A percentile compares a stretch with the other conserved stretches of the same genome.
These are phyloP conservation scores for Lasioglossum morio DNA, from an alignment of 2,888 invertebrate genomes.

Conservation along the genomic window DNA sequence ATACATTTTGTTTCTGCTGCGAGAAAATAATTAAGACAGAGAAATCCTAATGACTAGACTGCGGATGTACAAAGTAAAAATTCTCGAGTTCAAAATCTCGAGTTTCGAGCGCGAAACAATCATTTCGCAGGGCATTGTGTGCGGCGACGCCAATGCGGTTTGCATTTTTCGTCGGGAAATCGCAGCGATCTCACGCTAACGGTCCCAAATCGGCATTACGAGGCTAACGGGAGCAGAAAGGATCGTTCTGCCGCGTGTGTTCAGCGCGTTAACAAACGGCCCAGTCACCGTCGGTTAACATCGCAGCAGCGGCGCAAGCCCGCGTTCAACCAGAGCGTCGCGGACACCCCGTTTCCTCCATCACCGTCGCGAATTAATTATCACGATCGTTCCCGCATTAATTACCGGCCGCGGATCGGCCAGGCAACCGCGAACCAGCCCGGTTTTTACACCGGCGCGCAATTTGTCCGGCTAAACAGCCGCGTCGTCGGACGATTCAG, in stretches of 20 bases:
- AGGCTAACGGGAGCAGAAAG: constrained; percentile 73
- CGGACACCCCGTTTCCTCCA: constrained; percentile 56
- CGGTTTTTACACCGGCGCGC: constrained; percentile 17
- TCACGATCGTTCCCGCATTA: constrained; percentile 49
- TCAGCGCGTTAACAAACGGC: constrained; percentile 61
- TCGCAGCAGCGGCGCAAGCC: constrained; percentile 42
- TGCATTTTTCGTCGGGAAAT: neutral
- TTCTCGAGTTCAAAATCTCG: too few species aligned
- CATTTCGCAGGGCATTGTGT: neutral
- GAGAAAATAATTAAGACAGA: too few species aligned
- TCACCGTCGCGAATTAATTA: constrained; percentile 63
- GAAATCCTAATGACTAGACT: too few species aligned
- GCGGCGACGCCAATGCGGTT: neutral
- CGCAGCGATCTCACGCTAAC: constrained; percentile 24
- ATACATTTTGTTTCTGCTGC: too few species aligned
- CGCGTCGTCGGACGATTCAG: constrained; percentile 30
- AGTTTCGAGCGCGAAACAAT: neutral
- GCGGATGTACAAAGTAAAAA: too few species aligned
- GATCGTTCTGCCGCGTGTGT: constrained; percentile 53
- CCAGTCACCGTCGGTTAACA: constrained; percentile 56
- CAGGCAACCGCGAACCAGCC: constrained; percentile 9
- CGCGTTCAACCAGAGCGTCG: constrained; percentile 65
- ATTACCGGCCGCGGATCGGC: constrained; percentile 28
- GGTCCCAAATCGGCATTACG: constrained; percentile 47
- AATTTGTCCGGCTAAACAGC: constrained; percentile 36